Evolutionary conservation across 1,140 invertebrate genomes (phyloP), one percentile per base, ranked within the genome.

Genomic region (Conopomorpha cramerella): DNA sequence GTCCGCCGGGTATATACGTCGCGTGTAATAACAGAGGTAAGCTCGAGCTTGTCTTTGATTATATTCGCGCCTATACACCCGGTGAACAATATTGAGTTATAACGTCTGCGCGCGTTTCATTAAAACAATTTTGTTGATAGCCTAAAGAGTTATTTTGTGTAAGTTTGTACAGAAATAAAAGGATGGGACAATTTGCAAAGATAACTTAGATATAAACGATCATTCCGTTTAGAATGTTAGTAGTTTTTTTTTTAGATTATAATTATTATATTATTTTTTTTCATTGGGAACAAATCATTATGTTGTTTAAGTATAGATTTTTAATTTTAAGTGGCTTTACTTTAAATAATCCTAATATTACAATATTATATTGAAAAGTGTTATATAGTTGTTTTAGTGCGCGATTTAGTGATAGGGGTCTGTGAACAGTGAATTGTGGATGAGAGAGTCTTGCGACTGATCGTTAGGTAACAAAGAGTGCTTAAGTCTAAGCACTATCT

Each of bases 101-200:
- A n/a, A n/a, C n/a, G n/a, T n/a, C n/a, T n/a, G n/a, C n/a, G n/a
- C n/a, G n/a, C n/a, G n/a, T n/a, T n/a, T n/a, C n/a, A n/a, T n/a
- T n/a, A n/a, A n/a, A n/a, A n/a, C n/a, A n/a, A n/a, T n/a, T n/a
- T 64, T 67, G 61, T 72, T 72, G 56, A 58, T 71, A 70, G 64
- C 58, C 61, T 71, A 71, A 67, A 67, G 55, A 40, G 57, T 50
- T 46, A 66, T 71, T 70, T 72, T 63, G 62, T 67, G 55, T 76
- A 71, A 76, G 64, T 71, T 58, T 76, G 71, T 76, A 76, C 66
- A 71, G 65, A 67, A 55, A 61, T 61, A 56, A 64, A 65, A 76
- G 67, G 71, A 72, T 68, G 71, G 71, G 71, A 76, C 71, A 71
- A 58, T 63, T 76, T 76, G 71, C 71, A 76, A 76, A 76, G 65